Base-by-base conservation (phyloP, 2,113 vertebrate species). In the Platysternon megacephalum region DNA sequence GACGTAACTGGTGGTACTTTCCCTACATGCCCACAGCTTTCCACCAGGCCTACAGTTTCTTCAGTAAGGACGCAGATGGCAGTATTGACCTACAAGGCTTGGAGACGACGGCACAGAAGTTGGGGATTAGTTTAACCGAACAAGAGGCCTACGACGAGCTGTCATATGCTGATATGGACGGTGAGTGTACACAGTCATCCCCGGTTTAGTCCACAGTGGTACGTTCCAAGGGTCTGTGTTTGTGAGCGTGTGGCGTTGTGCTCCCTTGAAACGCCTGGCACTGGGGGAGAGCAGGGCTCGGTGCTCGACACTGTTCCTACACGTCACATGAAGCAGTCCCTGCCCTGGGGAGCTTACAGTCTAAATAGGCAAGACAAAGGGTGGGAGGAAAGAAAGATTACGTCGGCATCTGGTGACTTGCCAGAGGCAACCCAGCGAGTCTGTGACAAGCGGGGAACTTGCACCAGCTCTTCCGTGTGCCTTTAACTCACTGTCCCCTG, bases 1-100 rank as follows among this genome's bases (percentile, higher is more conserved):
- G 29, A 5, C 13, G 22, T 91, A 35, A 90, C 32, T 86, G 1
- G 1, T 53, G 51, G 12, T 83, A 78, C 86, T n/a, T 61, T 79
- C 85, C 90, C 90, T 89, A 39, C 16, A 72, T 93, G 72, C 88
- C 76, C n/a, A 32, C 95, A 98, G 98, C 97, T 29, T 98, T 97
- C 94, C 92, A 46, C 28, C 12, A 92, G 49, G 96, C 95, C 87
- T 98, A 97, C 86, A 91, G 95, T 51, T 94, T 93, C 91, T 97
- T 97, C 96, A 84, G 35, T 74, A 97, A 95, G 89, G 97, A 98
- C 55, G 58, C 89, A 2, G 95, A 90, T 9, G 86, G 92, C 52
- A 94, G 80, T 39, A 95, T 98, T 82, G 97, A 98, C 76, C 79
- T 96, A 44, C 84, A 90, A 16, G 96, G 95, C 46, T 84, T 98